Base-by-base conservation (phyloP, 2,797 vertebrate genomes). In the Parotocinclus haroldoi region DNA sequence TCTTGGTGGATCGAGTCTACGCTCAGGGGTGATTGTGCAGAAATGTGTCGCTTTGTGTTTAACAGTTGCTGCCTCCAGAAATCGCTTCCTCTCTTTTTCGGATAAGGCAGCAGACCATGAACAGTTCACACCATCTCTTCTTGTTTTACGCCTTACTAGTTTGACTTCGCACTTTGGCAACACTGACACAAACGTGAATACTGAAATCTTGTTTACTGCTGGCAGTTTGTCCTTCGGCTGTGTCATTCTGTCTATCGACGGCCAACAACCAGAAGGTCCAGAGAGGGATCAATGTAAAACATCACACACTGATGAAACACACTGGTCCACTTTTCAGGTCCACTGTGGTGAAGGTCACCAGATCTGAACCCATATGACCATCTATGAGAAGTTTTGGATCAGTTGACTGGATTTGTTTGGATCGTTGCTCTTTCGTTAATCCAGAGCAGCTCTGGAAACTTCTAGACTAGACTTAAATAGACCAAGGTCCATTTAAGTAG, bases 1-100 rank as follows among this genome's bases (percentile, higher is more conserved):
- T 16, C 40, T 36, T 13, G 38, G 1, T 48, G 17, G 42, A 36
- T 57, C 7, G 18, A 10, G 14, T 57, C 45, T 53, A 39, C 38
- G 58, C 51, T 57, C 60, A 16, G 40, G 44, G 36, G 18, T 7
- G 54, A 42, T 17, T 44, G 12, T 14, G 38, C 14, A 4, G 13
- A 59, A 38, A 4, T 19, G 14, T 60, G 42, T 71, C 36, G 5
- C 9, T 18, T 53, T 45, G 38, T 44, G 38, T 59, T 66, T 58
- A n/a, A 36, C 9, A 9, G 7, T 37, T 10, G 18, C 0, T 55
- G 40, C 58, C 37, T 60, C 37, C 8, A 55, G 36, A 8, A 60
- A 48, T 4, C 1, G 5, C 42, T 61, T 14, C 1, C 12, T 68
- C 12, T 49, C 13, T 56, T 50, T 39, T 17, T 68, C 37, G 4